Evolutionary conservation across 2,113 vertebrate genomes (phyloP).

Genomic region (Gopherus flavomarginatus): DNA sequence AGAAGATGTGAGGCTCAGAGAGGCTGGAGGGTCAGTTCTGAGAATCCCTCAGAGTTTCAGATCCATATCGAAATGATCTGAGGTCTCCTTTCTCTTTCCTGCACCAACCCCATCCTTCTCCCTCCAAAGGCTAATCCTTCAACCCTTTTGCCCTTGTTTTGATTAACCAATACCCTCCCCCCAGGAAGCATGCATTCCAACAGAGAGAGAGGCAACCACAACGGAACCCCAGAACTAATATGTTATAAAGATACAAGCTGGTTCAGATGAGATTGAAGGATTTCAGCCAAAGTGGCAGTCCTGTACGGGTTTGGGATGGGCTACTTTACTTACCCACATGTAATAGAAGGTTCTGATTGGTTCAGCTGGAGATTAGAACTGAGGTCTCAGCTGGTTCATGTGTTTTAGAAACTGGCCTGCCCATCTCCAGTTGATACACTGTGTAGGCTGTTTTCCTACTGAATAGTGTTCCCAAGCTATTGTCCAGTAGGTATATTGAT

Average conservation of each 20-base stretch:
- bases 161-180: background rate
- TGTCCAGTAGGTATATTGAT: background rate
- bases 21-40: background rate
- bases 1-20: background rate
- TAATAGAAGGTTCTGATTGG: background rate
- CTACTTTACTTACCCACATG: background rate
- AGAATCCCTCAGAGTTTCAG: background rate
- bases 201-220: background rate
- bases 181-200: background rate
- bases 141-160: background rate
- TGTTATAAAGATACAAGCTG: background rate
- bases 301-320: background rate
- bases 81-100: background rate
- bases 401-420: background rate
- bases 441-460: background rate
- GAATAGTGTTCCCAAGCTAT: background rate
- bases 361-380: background rate
- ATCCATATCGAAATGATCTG: background rate
- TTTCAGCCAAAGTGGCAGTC: background rate
- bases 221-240: background rate
- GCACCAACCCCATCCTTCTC: background rate
- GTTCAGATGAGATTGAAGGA: background rate
- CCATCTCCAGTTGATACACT: background rate
- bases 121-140: background rate
- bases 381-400: background rate